phyloP scores from a whole-genome alignment of 2,113 vertebrate genomes.

The Spilogale gracilis region DNA sequence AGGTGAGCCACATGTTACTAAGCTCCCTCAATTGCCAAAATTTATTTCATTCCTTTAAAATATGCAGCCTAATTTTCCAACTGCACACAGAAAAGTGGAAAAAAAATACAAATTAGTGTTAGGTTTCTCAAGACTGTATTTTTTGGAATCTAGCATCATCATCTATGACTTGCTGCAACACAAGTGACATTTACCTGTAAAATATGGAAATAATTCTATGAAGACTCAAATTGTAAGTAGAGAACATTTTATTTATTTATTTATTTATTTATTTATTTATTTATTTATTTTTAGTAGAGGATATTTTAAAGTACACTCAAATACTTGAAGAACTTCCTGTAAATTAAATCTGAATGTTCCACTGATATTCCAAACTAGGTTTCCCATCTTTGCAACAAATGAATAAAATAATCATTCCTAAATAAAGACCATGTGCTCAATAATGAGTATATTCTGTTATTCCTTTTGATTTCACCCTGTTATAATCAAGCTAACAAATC shows the following conservation, averaged over 20 bases:
- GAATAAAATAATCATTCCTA: constrained; percentile 55
- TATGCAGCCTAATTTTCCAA: neutral
- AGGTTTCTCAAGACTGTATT: constrained; percentile 29
- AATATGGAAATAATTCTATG: neutral
- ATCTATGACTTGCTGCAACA: neutral
- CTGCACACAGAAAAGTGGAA: neutral
- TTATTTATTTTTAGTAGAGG: neutral
- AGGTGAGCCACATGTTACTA: neutral
- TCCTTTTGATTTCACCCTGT: neutral
- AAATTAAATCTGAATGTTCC: constrained; percentile 26
- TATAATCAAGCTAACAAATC: constrained; percentile 18
- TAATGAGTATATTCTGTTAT: neutral
- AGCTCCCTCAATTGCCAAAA: neutral
- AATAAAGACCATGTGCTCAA: constrained; percentile 6
- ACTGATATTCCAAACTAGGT: neutral
- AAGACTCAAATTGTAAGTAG: constrained; percentile 15
- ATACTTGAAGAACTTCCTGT: neutral
- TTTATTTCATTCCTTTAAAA: constrained; percentile 11
- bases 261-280: no score
- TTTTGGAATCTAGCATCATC: neutral
- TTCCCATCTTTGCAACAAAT: constrained; percentile 59
- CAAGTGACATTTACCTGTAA: neutral
- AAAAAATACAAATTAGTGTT: neutral
- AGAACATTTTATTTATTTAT: neutral
- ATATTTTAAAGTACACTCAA: constrained; percentile 54